Base-by-base conservation (phyloP, 2,888 invertebrate genomes). In the Pseudolycoriella hygida region DNA sequence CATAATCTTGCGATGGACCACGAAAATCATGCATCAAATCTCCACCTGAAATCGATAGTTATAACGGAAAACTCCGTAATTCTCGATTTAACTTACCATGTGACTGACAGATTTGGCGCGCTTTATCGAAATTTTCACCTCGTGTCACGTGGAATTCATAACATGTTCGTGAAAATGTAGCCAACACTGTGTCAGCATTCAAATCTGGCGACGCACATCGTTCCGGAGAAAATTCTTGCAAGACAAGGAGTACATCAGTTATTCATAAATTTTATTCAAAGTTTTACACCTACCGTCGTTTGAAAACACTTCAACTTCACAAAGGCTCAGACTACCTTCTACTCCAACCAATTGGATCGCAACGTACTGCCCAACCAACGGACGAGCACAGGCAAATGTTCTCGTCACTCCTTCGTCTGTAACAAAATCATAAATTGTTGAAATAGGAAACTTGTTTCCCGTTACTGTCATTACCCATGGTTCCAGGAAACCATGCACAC, bases 401-500 rank as follows among this genome's bases (percentile, higher is more conserved):
- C 84, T 88, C n/a, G 87, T 88, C 12, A 80, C 76, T n/a, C 89
- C 90, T 67, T 89, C 88, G 58, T 88, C 88, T 77, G 51, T 50
- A 50, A 41, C 12, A 11, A 10, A 10, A 30, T 30, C 30, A 11
- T 10, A 30, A 30, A 41, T 2, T 30, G 30, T 2, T 20, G 12
- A 19, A 18, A 46, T n/a, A 20, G n/a, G 4, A n/a, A 11, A 37
- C 4, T n/a, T 11, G 4, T 4, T n/a, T n/a, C n/a, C 11, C 12
- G 3, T 20, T 25, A 46, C 40, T 70, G 59, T 82, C 81, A 80
- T 48, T 42, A 46, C 46, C 46, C 2, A 88, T 76, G 6, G 88
- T 87, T 47, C 89, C 89, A 2, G 90, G 90, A 62, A 87, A 88
- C 90, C 90, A 92, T 19, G 90, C 88, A 59, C 90, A 92, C 0